Evolutionary conservation across 1,140 invertebrate species (phyloP).

Genomic region (Dendroctonus valens): DNA sequence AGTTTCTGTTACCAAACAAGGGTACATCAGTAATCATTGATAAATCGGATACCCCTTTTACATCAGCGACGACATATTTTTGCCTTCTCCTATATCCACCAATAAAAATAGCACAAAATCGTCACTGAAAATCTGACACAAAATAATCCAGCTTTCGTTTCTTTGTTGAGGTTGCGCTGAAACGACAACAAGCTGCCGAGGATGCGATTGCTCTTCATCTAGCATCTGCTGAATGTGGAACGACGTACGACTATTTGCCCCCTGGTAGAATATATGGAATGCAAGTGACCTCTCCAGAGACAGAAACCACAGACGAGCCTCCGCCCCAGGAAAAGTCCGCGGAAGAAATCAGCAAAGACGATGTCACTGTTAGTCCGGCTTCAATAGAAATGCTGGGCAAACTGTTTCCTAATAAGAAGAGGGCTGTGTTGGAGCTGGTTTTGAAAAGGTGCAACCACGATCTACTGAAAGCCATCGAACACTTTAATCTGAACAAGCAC

Average conservation of each 20-base stretch:
- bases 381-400: conserved; percentile 81
- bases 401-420: conserved; percentile 83
- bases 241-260: conserved; percentile 76
- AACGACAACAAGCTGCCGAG: conserved; percentile 95
- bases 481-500: conserved; percentile 45
- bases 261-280: conserved; percentile 89
- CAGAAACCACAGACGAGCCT: conserved; percentile 30
- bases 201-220: conserved; percentile 93
- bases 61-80: conserved; percentile 12
- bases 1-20: conserved; percentile 39
- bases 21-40: conserved; percentile 37
- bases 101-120: not conserved
- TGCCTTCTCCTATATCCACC: no score
- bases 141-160: conserved; percentile 3
- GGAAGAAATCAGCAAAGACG: conserved; percentile 35
- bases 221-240: conserved; percentile 85
- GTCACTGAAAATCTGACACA: not conserved
- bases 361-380: conserved; percentile 55
- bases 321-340: conserved; percentile 19
- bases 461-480: conserved; percentile 48
- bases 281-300: conserved; percentile 62
- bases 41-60: conserved; percentile 34
- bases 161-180: conserved; percentile 81
- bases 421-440: conserved; percentile 79
- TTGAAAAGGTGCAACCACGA: conserved; percentile 49